Percentiles rank a stretch among this genome's conserved stretches.
phyloP scores from a whole-genome alignment of 2,113 vertebrate species.

The Antechinus flavipes region DNA sequence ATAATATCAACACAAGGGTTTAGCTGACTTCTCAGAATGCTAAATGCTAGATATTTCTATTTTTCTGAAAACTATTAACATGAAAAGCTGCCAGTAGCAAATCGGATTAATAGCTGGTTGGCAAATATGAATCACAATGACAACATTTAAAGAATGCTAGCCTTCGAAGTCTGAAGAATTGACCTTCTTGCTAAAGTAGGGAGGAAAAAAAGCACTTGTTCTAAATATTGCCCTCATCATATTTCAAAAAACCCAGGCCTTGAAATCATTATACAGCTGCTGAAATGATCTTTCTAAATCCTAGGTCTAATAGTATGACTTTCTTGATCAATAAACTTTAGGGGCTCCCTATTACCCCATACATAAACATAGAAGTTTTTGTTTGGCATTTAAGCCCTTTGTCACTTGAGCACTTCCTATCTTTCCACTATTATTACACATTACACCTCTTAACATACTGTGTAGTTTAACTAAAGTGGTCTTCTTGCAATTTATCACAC shows the following conservation, averaged over 20 bases:
- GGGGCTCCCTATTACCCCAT: neutral
- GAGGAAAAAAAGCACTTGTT: neutral
- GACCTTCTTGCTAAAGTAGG: neutral
- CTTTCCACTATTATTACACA: neutral
- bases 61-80: neutral
- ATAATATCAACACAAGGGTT: neutral
- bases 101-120: conserved; percentile 26
- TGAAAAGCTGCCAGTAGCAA: neutral
- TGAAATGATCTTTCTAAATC: neutral
- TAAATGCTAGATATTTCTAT: neutral
- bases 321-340: neutral
- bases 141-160: neutral
- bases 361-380: neutral
- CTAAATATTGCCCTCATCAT: neutral
- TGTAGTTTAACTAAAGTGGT: neutral
- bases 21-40: neutral
- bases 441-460: neutral
- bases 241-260: neutral
- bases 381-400: neutral
- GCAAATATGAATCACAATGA: neutral
- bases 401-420: neutral
- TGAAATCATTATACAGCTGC: neutral
- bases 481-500: neutral
- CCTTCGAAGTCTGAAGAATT: neutral
- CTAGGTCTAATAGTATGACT: neutral